Conservation (phyloP, 2,113 vertebrate species). For the Petromus typicus region DNA sequence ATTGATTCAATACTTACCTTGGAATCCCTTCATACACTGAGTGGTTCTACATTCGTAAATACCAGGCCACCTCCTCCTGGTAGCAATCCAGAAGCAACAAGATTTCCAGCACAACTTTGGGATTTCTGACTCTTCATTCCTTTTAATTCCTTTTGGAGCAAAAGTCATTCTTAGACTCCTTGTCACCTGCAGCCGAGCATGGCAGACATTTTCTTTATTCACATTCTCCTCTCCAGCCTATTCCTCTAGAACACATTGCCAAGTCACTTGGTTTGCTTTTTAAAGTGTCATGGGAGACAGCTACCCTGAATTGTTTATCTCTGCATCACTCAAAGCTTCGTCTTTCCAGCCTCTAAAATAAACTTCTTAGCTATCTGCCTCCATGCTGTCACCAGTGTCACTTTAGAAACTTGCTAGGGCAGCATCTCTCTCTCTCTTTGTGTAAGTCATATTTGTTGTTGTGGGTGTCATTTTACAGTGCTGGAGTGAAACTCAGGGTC, state of each 20-base stretch:
- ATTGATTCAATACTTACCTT: not conserved
- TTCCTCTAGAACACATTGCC: not conserved
- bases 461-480: not conserved
- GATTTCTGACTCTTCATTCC: not conserved
- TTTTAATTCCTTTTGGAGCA: not conserved
- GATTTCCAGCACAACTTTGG: not conserved
- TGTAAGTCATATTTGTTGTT: not conserved
- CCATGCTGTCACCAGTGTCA: not conserved
- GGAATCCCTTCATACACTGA: not conserved
- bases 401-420: not conserved
- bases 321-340: not conserved
- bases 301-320: not conserved
- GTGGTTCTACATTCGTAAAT: not conserved
- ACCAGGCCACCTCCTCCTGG: not conserved
- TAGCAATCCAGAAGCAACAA: not conserved
- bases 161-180: not conserved
- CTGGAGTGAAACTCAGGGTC: not conserved
- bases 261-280: not conserved
- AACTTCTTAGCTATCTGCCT: not conserved
- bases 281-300: not conserved
- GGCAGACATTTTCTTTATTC: not conserved
- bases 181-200: not conserved
- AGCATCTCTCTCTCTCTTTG: not conserved
- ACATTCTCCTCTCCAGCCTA: not conserved
- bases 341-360: not conserved